These are phyloP conservation scores for Pantala flavescens DNA, from an alignment of 1,140 invertebrate genomes.

Conservation along the genomic window DNA sequence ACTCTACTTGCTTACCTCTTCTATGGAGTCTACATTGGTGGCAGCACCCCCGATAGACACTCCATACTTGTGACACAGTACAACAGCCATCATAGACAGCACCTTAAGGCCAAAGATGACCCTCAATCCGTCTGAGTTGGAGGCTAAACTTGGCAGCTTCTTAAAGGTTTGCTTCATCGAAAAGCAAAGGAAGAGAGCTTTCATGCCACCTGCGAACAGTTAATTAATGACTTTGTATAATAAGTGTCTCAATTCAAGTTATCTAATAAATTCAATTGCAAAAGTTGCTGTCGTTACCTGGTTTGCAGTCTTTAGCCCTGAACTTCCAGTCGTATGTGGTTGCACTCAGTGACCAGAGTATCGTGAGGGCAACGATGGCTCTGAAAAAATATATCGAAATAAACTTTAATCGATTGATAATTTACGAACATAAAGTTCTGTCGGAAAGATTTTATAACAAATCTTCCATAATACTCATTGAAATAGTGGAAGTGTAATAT, in stretches of 20 bases:
- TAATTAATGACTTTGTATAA: background rate
- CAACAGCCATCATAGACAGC: background rate
- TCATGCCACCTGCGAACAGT: background rate
- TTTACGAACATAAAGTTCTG: too few relatives aligned
- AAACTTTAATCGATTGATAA: too few relatives aligned
- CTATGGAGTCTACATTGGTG: background rate
- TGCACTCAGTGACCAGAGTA: background rate
- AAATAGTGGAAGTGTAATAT: too few relatives aligned
- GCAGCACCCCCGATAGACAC: background rate
- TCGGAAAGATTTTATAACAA: too few relatives aligned
- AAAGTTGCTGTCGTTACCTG: background rate
- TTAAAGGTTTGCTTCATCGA: background rate
- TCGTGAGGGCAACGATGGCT: background rate
- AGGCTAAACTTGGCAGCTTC: background rate
- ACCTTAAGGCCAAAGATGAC: background rate
- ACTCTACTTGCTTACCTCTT: background rate
- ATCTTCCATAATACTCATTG: too few relatives aligned
- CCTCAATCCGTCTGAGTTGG: background rate
- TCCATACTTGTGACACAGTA: background rate
- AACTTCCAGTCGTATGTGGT: background rate
- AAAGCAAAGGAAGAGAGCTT: background rate
- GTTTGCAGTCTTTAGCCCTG: background rate
- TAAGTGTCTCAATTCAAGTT: too few relatives aligned
- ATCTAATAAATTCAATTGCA: too few relatives aligned
- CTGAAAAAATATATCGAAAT: background rate